phyloP scores from a whole-genome alignment of 1,140 invertebrate genomes.

The Chrysomallon squamiferum region DNA sequence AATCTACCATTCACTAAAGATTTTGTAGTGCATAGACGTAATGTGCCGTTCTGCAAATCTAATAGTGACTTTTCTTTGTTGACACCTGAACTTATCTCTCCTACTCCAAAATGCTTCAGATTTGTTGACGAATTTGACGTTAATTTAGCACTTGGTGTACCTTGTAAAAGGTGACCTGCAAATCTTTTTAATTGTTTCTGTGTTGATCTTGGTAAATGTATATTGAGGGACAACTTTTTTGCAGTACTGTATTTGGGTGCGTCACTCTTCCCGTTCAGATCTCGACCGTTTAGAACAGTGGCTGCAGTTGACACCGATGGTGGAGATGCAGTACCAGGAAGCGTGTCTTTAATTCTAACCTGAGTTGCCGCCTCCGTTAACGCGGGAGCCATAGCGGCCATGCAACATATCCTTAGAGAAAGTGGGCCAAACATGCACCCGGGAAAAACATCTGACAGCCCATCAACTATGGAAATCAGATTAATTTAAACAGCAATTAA shows the following conservation, averaged over 20 bases:
- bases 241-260: too few species aligned
- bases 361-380: conserved; percentile 54
- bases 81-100: neutral
- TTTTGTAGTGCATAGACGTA: too few species aligned
- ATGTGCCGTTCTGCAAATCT: too few species aligned
- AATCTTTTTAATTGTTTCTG: conserved; percentile 1
- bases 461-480: too few species aligned
- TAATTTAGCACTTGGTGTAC: neutral
- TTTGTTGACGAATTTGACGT: neutral
- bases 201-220: neutral
- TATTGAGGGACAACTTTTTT: neutral
- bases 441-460: neutral
- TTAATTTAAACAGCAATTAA: too few species aligned
- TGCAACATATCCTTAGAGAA: conserved; percentile 59
- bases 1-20: neutral
- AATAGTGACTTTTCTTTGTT: neutral
- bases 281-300: conserved; percentile 17
- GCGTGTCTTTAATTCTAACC: conserved; percentile 35
- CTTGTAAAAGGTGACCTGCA: conserved; percentile 1
- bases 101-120: neutral
- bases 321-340: conserved; percentile 35
- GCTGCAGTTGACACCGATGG: conserved; percentile 14
- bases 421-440: conserved; percentile 46
- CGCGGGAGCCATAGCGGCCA: conserved; percentile 59
- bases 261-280: conserved; percentile 1